A percentile compares a stretch with the other conserved stretches of the same genome.
These are phyloP conservation scores for Ypsolopha sequella DNA, from an alignment of 2,888 invertebrate species.

Conservation along the genomic window DNA sequence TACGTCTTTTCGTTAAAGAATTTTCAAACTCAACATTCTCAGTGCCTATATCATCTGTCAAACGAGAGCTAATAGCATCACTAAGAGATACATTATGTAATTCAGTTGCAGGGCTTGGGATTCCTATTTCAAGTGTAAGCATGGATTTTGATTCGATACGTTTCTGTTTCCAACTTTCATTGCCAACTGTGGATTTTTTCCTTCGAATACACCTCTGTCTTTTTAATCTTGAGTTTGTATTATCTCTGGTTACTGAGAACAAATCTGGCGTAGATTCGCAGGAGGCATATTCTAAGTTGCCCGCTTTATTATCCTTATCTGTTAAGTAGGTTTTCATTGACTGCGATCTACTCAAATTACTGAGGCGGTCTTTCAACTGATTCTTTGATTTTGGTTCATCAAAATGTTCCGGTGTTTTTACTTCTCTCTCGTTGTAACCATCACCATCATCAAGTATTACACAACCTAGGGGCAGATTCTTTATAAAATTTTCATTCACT, in stretches of 20 bases:
- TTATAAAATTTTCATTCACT: constrained; percentile 47
- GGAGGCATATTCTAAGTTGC: constrained; percentile 29
- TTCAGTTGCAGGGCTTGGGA: constrained; percentile 53
- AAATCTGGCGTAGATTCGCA: constrained; percentile 56
- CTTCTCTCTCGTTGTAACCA: constrained; percentile 63
- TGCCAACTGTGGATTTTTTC: constrained; percentile 58
- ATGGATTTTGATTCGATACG: constrained; percentile 30
- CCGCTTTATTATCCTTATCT: constrained; percentile 18
- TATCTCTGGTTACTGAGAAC: constrained; percentile 29
- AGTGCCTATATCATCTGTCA: constrained; percentile 14
- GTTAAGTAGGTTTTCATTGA: constrained; percentile 32
- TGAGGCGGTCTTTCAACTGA: neutral
- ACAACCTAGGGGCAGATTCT: constrained; percentile 57
- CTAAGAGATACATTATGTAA: constrained; percentile 43
- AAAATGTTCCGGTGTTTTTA: constrained; percentile 48
- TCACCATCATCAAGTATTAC: constrained; percentile 59
- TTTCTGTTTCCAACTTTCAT: constrained; percentile 43
- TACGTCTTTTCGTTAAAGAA: neutral
- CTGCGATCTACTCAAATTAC: constrained; percentile 36
- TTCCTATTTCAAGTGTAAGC: constrained; percentile 50
- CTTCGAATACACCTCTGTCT: constrained; percentile 71
- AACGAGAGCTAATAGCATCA: constrained; percentile 35
- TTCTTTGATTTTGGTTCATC: too few species aligned
- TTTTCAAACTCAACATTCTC: constrained; percentile 16
- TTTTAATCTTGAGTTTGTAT: constrained; percentile 48